Conservation (phyloP, 2,888 invertebrate species). For the Drosophila borealis region DNA sequence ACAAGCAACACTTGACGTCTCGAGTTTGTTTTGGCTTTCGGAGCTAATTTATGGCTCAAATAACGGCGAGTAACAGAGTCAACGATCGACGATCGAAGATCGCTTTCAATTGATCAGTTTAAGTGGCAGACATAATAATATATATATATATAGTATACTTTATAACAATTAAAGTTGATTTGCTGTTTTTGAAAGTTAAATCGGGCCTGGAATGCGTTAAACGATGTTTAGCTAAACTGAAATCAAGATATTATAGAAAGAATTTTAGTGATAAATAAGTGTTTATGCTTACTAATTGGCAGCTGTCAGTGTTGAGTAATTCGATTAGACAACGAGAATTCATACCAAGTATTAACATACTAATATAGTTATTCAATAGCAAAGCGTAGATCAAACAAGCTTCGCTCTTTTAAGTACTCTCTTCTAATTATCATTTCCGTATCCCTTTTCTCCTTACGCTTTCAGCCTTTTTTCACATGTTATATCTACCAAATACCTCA, state of each 20-base stretch:
- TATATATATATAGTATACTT: not conserved
- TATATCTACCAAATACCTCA: too few species aligned
- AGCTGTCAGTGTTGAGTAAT: not conserved
- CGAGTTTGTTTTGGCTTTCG: conserved; percentile 27
- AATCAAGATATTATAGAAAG: conserved; percentile 36
- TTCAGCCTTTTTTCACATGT: too few species aligned
- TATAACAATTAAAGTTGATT: conserved; percentile 30
- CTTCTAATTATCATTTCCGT: too few species aligned
- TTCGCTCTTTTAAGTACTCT: too few species aligned
- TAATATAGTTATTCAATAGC: too few species aligned
- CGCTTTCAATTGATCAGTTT: conserved; percentile 29
- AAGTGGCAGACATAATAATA: conserved; percentile 9
- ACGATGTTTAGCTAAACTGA: not conserved
- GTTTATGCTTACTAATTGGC: not conserved
- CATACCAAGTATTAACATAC: too few species aligned
- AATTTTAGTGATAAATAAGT: conserved; percentile 21
- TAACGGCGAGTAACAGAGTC: conserved; percentile 45
- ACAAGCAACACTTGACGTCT: conserved; percentile 4
- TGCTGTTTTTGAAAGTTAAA: conserved; percentile 12
- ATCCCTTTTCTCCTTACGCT: too few species aligned
- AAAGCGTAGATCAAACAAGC: too few species aligned
- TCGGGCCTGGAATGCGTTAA: conserved; percentile 18
- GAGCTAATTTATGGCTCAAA: conserved; percentile 50
- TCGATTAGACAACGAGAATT: not conserved
- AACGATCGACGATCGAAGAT: conserved; percentile 45